Conservation (phyloP, 2,797 vertebrate genomes). For the Mus minutoides region DNA sequence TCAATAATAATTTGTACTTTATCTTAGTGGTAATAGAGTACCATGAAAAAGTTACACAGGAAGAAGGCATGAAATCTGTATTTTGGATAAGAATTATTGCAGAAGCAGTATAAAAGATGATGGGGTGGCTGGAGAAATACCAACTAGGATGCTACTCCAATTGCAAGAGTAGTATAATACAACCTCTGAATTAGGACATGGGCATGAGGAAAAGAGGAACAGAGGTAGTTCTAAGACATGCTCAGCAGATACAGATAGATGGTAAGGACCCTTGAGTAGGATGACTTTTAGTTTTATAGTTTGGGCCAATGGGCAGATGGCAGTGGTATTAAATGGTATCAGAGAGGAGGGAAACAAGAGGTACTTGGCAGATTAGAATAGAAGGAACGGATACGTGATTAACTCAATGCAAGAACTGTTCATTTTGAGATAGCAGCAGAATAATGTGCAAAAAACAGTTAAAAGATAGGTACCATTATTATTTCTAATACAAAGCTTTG, state of each 20-base stretch:
- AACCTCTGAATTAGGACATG: background rate
- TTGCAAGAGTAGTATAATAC: background rate
- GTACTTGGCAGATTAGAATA: background rate
- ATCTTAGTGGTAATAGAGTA: background rate
- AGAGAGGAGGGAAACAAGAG: background rate
- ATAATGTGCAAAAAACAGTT: constrained; percentile 5
- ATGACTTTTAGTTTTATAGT: background rate
- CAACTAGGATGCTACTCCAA: background rate
- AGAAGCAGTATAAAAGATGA: background rate
- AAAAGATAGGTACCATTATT: constrained; percentile 4
- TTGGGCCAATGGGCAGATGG: background rate
- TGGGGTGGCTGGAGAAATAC: background rate
- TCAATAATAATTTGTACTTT: constrained; percentile 32
- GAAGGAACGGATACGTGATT: background rate
- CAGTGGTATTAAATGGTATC: background rate
- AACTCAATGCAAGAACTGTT: background rate
- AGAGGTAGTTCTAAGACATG: constrained; percentile 12
- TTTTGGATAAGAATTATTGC: constrained; percentile 41
- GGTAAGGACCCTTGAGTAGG: background rate
- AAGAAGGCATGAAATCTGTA: constrained; percentile 10
- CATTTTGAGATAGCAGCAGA: constrained; percentile 4
- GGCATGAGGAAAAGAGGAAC: background rate
- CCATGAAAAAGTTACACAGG: constrained; percentile 10
- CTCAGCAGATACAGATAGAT: background rate
- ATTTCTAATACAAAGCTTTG: constrained; percentile 26